Evolutionary conservation across 2,797 vertebrate genomes (phyloP).

Genomic region (Psittacula echo): DNA sequence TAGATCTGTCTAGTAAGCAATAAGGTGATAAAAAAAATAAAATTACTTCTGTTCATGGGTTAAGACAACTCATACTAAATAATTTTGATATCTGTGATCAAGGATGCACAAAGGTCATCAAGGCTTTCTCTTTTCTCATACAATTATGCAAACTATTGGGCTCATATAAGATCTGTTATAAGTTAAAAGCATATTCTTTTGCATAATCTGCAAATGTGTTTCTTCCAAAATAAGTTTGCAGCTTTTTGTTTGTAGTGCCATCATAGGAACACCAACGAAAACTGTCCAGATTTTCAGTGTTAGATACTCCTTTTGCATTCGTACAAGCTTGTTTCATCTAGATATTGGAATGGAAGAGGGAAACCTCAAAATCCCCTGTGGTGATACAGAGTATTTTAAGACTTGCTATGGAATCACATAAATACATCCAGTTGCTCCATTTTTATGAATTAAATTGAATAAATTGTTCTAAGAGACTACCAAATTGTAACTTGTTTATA

Average conservation of each 20-base stretch:
- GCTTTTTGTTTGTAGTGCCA: neutral
- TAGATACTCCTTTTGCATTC: neutral
- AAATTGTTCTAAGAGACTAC: neutral
- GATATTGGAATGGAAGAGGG: neutral
- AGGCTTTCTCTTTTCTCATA: neutral
- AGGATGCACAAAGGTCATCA: neutral
- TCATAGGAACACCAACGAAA: neutral
- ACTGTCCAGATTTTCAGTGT: neutral
- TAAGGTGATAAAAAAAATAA: neutral
- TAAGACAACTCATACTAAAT: neutral
- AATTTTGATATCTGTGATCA: neutral
- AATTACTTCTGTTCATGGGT: neutral
- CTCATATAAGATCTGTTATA: neutral
- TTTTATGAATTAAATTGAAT: neutral
- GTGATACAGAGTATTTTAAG: neutral
- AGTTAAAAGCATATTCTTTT: neutral
- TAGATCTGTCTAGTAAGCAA: neutral
- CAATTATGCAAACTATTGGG: neutral
- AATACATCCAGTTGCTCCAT: neutral
- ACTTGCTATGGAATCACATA: neutral
- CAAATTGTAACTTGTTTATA: neutral
- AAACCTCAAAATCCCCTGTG: neutral
- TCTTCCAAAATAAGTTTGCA: neutral
- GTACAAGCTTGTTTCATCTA: neutral
- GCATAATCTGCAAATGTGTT: neutral